Evolutionary conservation across 2,113 vertebrate genomes (phyloP), one percentile per base, ranked within the genome.

Genomic region (Rhodinocichla rosea): DNA sequence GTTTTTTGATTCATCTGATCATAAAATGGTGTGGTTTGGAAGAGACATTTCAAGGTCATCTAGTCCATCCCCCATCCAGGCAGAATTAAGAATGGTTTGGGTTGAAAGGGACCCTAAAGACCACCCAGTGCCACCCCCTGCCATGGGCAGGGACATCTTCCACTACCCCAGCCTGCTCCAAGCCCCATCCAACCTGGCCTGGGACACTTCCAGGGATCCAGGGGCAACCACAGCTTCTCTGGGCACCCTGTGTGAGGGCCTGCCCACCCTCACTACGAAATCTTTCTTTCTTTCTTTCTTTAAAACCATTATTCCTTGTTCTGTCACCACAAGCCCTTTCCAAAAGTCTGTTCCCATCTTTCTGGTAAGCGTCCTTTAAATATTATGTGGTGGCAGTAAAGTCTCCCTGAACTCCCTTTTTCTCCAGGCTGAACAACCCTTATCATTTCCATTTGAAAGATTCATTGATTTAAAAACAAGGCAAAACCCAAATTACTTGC

Each of bases 281-380:
- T 42, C 3, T 13, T 44, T 56, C 4, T 49, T 47, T 12, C 6
- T 57, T 47, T 2, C 2, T n/a, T n/a, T n/a, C n/a, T 89, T 83
- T 50, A 63, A 83, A 87, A 32, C 11, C 3, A 19, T 67, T 37
- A 13, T 13, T 35, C 10, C 6, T 27, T 56, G 5, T n/a, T 42
- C 7, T 76, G 0, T 45, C 1, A 1, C 17, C 26, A 11, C 17
- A 77, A 8, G 8, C 10, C 7, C 14, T 60, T 0, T 12, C 42
- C 20, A 81, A 21, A 60, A 47, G 10, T 53, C 24, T 70, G 17
- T 47, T 10, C 2, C 5, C 5, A 12, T 33, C 33, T 62, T 64
- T 65, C 6, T 30, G 57, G 2, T 3, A 62, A 65, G 10, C 5
- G 5, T 1, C 12, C 2, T 60, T 33, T 26, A 74, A 39, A 15